phyloP scores from a whole-genome alignment of 2,113 vertebrate species.

The Genyomyrus donnyi region DNA sequence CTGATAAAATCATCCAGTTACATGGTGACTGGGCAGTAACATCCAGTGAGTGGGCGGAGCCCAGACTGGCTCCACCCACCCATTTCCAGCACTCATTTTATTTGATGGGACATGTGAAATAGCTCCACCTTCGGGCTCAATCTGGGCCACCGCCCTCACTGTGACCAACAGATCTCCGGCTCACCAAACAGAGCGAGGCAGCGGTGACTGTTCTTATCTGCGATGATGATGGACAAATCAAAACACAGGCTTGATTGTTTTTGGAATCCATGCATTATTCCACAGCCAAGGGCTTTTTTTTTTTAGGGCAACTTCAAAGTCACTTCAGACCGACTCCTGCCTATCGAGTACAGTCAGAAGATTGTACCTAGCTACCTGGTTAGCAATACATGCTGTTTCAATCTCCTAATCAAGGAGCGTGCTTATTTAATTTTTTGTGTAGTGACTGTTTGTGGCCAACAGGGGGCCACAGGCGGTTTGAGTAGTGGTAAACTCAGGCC shows the following conservation, averaged over 20 bases:
- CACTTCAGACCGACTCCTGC: background rate
- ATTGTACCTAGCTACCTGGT: background rate
- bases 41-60: background rate
- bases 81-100: background rate
- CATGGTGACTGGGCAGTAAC: background rate
- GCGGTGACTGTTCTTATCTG: background rate
- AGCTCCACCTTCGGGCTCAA: background rate
- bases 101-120: background rate
- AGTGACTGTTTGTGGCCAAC: background rate
- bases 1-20: background rate
- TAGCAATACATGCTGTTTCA: background rate
- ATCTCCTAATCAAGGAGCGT: background rate
- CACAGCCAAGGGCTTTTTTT: background rate
- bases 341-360: background rate
- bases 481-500: background rate
- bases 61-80: background rate
- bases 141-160: background rate
- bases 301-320: background rate
- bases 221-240: background rate
- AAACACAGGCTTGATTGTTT: background rate
- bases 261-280: background rate
- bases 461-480: background rate
- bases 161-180: background rate
- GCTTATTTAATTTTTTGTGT: background rate
- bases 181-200: background rate